phyloP scores from a whole-genome alignment of 92 coral and sea anemone genomes.

The Heliopora coerulea region DNA sequence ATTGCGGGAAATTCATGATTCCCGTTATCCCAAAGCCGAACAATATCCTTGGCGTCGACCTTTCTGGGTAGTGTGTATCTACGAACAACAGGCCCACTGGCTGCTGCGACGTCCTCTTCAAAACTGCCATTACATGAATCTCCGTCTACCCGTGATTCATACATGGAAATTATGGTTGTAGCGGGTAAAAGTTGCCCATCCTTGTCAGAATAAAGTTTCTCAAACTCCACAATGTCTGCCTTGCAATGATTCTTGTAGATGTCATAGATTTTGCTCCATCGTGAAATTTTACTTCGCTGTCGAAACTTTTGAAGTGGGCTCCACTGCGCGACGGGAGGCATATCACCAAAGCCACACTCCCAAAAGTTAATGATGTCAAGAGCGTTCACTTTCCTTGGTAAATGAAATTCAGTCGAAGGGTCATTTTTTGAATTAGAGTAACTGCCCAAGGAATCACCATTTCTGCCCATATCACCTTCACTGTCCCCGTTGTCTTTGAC shows the following conservation, averaged over 20 bases:
- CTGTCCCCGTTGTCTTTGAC: background rate
- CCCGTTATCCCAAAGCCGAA: conserved; percentile 91
- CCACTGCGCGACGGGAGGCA: conserved; percentile 90
- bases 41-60: conserved; percentile 94
- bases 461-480: background rate
- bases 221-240: conserved; percentile 75
- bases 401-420: conserved; percentile 18
- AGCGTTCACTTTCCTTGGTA: conserved; percentile 96
- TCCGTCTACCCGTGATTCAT: conserved; percentile 73
- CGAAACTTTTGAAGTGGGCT: conserved; percentile 92
- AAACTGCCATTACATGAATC: conserved; percentile 10
- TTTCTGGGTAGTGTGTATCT: conserved; percentile 28
- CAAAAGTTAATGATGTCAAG: conserved; percentile 87
- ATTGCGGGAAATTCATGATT: conserved; percentile 89
- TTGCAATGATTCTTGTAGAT: conserved; percentile 91
- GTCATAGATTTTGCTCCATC: conserved; percentile 99
- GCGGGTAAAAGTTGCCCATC: conserved; percentile 88
- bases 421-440: background rate
- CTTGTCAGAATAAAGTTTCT: conserved; percentile 79
- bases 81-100: conserved; percentile 33
- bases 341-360: conserved; percentile 82
- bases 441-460: background rate
- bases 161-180: conserved; percentile 97
- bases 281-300: conserved; percentile 97
- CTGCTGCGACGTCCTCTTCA: background rate